Base-by-base conservation (phyloP, 1,140 invertebrate genomes). In the Cydia amplana region DNA sequence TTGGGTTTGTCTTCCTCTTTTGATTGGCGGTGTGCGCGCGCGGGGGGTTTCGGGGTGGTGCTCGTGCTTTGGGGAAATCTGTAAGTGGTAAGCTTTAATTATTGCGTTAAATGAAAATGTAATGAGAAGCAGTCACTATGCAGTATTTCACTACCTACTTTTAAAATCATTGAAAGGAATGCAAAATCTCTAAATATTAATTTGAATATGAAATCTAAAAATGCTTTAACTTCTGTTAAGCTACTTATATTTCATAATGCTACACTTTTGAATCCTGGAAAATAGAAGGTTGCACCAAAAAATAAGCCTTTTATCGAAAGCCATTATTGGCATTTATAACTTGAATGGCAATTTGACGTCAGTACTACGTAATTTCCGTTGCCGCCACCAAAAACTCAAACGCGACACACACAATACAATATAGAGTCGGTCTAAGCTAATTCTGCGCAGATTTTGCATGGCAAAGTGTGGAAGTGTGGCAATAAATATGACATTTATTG, bases 11-110 rank as follows among this genome's bases (percentile, higher is more conserved):
- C 18, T 10, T 83, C 85, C 77, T 80, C 80, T 80, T 87, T 88
- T 0, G 81, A 75, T 20, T 72, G 74, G 55, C 85, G 81, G 25
- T 87, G 82, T 0, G 84, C 77, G 32, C 91, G 75, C 0, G 86
- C 87, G 1, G 91, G 91, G 10, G 89, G 89, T 75, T 89, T 91
- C 10, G 91, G 91, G 32, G 91, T 92, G 0, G 87, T 92, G 46
- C 87, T 88, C 7, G 90, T 91, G 74, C 88, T 91, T 86, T 93
- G 90, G 0, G 91, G 91, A 36, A 93, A 92, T 76, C 91, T 93
- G 83, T 9, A 51, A 67, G n/a, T 18, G 40, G 74, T 43, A n/a
- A n/a, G n/a, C n/a, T n/a, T n/a, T n/a, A n/a, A n/a, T n/a, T n/a
- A n/a, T n/a, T n/a, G n/a, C n/a, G n/a, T n/a, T n/a, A n/a, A n/a